These are phyloP conservation scores for Notolabrus celidotus DNA, from an alignment of 2,797 vertebrate species.

Conservation along the genomic window DNA sequence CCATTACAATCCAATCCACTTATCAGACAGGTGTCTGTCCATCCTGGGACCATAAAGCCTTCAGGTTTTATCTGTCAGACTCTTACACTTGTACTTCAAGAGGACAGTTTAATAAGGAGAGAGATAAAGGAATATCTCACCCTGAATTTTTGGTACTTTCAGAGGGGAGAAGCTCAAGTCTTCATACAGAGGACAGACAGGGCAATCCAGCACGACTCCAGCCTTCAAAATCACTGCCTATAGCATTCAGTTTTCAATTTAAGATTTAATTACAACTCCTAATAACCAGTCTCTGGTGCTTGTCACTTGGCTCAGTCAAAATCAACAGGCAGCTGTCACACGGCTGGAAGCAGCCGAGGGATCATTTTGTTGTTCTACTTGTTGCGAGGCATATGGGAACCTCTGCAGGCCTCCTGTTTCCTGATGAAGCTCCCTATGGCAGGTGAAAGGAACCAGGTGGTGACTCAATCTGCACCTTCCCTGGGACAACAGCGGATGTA, in stretches of 20 bases:
- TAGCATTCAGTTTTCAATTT: conserved; percentile 24
- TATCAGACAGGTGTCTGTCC: too few species aligned
- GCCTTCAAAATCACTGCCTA: too few species aligned
- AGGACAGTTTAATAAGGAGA: neutral
- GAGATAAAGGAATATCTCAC: neutral
- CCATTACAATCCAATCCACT: neutral
- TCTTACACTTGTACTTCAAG: neutral
- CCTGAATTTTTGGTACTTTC: conserved; percentile 30
- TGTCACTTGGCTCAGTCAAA: neutral
- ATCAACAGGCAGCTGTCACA: neutral
- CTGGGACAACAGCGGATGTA: conserved; percentile 16
- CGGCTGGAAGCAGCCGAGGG: neutral
- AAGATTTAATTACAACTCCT: neutral
- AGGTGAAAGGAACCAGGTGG: conserved; percentile 37
- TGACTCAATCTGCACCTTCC: conserved; percentile 35
- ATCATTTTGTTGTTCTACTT: neutral
- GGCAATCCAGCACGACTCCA: neutral
- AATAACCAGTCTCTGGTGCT: neutral
- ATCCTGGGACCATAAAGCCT: neutral
- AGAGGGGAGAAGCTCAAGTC: conserved; percentile 2
- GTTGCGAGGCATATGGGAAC: conserved; percentile 1
- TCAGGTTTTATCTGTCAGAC: neutral
- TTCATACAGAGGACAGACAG: neutral
- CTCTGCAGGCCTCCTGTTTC: conserved; percentile 22
- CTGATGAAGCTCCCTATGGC: conserved; percentile 20